These are phyloP conservation scores for Parazoanthus swiftii DNA, from an alignment of 92 coral and sea anemone genomes.

Conservation along the genomic window DNA sequence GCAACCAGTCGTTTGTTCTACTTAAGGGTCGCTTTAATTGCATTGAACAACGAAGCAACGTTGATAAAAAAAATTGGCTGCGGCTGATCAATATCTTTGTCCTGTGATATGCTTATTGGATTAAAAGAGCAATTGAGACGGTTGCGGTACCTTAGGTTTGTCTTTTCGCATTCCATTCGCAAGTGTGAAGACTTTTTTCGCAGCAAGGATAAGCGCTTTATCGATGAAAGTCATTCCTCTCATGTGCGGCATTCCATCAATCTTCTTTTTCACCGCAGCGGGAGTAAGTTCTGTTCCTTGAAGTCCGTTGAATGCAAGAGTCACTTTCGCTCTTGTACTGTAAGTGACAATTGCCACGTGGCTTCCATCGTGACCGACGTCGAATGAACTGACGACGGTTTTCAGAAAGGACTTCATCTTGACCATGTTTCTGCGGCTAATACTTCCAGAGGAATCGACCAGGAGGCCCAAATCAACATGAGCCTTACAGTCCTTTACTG, in stretches of 20 bases:
- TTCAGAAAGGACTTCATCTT: slow-evolving; percentile 19
- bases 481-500: slow-evolving; percentile 22
- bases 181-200: slow-evolving; percentile 23
- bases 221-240: slow-evolving; percentile 28
- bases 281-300: slow-evolving; percentile 9
- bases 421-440: slow-evolving; percentile 32
- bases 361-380: slow-evolving; percentile 4
- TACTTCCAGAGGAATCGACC: slow-evolving; percentile 31
- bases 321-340: slow-evolving; percentile 6
- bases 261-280: slow-evolving; percentile 14
- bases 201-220: slow-evolving; percentile 17
- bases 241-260: slow-evolving; percentile 33
- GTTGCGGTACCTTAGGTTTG: slow-evolving; percentile 23
- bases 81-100: no score
- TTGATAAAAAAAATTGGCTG: no score
- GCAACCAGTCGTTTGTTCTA: no score
- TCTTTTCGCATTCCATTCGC: slow-evolving; percentile 24
- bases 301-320: slow-evolving; percentile 5
- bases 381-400: slow-evolving; percentile 1
- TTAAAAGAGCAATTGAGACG: no score
- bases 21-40: no score
- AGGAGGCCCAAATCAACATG: slow-evolving; percentile 25
- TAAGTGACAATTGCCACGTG: slow-evolving; percentile 33
- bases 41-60: no score
- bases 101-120: no score